Evolutionary conservation across 2,113 vertebrate genomes (phyloP).

Genomic region (Chaenogobius annularis): DNA sequence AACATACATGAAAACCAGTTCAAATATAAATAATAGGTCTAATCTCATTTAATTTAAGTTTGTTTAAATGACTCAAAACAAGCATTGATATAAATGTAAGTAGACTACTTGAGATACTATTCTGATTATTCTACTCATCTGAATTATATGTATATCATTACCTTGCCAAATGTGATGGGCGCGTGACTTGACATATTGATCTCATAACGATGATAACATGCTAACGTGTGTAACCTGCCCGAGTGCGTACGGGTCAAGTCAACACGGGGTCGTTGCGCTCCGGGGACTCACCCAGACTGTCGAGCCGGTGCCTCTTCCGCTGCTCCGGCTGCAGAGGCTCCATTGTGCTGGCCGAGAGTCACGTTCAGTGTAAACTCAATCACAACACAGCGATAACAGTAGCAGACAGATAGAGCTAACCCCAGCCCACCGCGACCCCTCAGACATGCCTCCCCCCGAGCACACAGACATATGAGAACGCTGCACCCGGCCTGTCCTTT

Average conservation of each 20-base stretch:
- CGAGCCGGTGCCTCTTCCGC: conserved; percentile 45
- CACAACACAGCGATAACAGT: conserved; percentile 2
- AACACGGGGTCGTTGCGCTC: neutral
- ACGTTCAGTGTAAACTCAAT: conserved; percentile 1
- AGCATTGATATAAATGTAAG: no score
- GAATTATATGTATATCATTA: neutral
- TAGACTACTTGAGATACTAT: no score
- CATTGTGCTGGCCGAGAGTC: conserved; percentile 44
- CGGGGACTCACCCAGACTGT: conserved; percentile 71
- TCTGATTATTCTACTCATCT: no score
- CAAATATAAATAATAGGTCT: no score
- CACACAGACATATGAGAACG: conserved; percentile 72
- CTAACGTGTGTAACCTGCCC: no score
- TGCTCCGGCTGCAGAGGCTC: conserved; percentile 55
- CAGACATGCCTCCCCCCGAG: conserved; percentile 18
- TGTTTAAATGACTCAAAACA: no score
- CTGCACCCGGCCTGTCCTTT: conserved; percentile 68
- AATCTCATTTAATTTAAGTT: no score
- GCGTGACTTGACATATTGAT: neutral
- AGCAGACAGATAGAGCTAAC: conserved; percentile 38
- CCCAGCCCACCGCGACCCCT: conserved; percentile 30
- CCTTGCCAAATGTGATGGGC: neutral
- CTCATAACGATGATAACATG: no score
- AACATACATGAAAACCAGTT: no score
- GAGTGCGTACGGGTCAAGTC: no score